Evolutionary conservation across 2,797 vertebrate genomes (phyloP).

Genomic region (Picus viridis): DNA sequence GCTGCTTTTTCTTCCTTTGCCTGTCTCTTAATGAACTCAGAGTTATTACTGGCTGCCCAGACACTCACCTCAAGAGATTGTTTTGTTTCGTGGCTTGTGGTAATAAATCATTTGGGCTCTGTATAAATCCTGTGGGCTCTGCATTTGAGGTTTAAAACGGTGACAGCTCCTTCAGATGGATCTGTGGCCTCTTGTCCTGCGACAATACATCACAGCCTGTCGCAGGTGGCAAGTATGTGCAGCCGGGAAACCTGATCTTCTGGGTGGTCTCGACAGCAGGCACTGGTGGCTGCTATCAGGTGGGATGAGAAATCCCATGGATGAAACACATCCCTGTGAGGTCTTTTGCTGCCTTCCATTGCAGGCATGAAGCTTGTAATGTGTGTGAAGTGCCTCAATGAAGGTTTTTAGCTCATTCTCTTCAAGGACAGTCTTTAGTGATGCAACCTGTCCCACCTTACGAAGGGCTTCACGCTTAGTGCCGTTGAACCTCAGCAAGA

Average conservation of each 20-base stretch:
- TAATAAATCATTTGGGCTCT: slow-evolving; percentile 1
- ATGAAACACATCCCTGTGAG: background rate
- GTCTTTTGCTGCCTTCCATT: background rate
- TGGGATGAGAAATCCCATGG: background rate
- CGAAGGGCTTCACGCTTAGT: background rate
- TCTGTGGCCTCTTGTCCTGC: background rate
- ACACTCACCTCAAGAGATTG: background rate
- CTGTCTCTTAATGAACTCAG: background rate
- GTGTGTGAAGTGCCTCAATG: background rate
- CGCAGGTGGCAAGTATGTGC: background rate
- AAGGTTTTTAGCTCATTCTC: background rate
- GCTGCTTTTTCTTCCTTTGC: background rate
- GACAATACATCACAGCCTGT: background rate
- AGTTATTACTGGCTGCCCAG: slow-evolving; percentile 13
- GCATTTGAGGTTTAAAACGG: background rate
- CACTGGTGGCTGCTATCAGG: background rate
- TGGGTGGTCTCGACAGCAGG: background rate
- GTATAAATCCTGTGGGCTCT: background rate
- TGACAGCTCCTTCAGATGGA: slow-evolving; percentile 6
- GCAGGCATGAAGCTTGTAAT: background rate
- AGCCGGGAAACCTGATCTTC: background rate
- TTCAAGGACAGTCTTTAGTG: background rate
- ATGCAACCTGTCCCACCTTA: background rate
- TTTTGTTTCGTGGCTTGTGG: background rate
- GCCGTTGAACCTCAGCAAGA: background rate